Base-by-base conservation (phyloP, 2,888 invertebrate species). In the Chirona hameri region DNA sequence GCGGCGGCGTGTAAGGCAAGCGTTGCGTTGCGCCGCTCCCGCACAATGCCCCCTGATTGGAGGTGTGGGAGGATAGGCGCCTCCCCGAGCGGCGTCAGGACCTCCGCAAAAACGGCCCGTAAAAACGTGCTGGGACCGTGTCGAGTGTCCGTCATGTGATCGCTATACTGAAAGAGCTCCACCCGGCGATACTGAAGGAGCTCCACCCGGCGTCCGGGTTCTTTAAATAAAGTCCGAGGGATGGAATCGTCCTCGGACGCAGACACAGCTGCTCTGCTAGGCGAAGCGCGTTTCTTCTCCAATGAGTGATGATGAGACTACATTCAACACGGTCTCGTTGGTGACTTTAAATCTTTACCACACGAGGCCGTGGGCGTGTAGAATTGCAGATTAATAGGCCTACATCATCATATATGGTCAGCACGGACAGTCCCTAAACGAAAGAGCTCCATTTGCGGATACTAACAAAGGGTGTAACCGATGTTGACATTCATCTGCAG, bases 401-500 rank as follows among this genome's bases (percentile, higher is more conserved):
- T 27, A n/a, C 65, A 27, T n/a, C 12, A 27, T 65, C 27, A 27
- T n/a, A n/a, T 65, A 65, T 27, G 65, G n/a, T 12, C 5, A 27
- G 4, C 65, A n/a, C 65, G 5, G 65, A 65, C 27, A 27, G 12
- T 27, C 65, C 27, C 65, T 10, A 12, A 27, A 27, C 27, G n/a
- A 31, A 31, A 15, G 31, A 15, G 29, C 31, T 15, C 72, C 72
- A 31, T 72, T 72, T 31, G 18, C 18, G 31, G 31, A 18, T 18
- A 14, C 29, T 65, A 72, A 29, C 72, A 31, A 31, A 31, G 72
- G 72, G 72, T 31, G 72, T 72, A 31, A 31, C 31, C 72, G 31
- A 72, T 72, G 31, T 72, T 72, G 72, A 72, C 72, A 72, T 65
- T 65, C 65, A 27, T 27, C 31, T 72, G 72, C 72, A 69, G 18